phyloP scores from a whole-genome alignment of 2,888 invertebrate genomes.

The Philereme vetulata region DNA sequence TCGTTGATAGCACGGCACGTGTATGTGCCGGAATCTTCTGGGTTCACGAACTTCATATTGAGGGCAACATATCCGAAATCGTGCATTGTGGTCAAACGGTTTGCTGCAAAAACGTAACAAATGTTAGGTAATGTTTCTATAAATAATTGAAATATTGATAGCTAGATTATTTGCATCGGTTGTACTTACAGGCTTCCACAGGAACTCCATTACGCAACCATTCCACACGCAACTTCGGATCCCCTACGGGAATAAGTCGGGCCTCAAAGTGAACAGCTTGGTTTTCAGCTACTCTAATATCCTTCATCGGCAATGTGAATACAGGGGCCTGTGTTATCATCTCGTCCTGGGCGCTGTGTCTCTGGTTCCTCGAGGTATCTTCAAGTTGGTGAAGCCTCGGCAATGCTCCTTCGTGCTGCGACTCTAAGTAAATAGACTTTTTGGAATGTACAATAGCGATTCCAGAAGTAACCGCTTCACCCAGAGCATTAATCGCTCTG shows the following conservation, averaged over 20 bases:
- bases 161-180: slow-evolving; percentile 1
- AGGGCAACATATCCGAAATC: slow-evolving; percentile 99
- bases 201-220: slow-evolving; percentile 97
- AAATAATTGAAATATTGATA: neutral
- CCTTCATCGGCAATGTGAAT: slow-evolving; percentile 95
- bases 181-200: slow-evolving; percentile 91
- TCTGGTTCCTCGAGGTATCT: slow-evolving; percentile 89
- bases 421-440: slow-evolving; percentile 93
- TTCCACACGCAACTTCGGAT: slow-evolving; percentile 95
- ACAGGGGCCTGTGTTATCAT: slow-evolving; percentile 93
- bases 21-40: slow-evolving; percentile 98
- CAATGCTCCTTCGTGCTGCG: slow-evolving; percentile 94
- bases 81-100: slow-evolving; percentile 96
- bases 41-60: slow-evolving; percentile 96
- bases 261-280: slow-evolving; percentile 97
- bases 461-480: slow-evolving; percentile 96
- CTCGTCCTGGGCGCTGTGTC: slow-evolving; percentile 90
- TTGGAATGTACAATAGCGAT: slow-evolving; percentile 92
- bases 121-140: neutral
- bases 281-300: slow-evolving; percentile 93
- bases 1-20: slow-evolving; percentile 97
- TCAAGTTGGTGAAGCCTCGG: slow-evolving; percentile 92
- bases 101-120: slow-evolving; percentile 81
- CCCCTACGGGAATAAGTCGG: slow-evolving; percentile 96
- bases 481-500: slow-evolving; percentile 94